Percentiles rank a stretch among this genome's conserved stretches.
Conservation (phyloP, 2,888 invertebrate species). For the Isoperla grammatica region DNA sequence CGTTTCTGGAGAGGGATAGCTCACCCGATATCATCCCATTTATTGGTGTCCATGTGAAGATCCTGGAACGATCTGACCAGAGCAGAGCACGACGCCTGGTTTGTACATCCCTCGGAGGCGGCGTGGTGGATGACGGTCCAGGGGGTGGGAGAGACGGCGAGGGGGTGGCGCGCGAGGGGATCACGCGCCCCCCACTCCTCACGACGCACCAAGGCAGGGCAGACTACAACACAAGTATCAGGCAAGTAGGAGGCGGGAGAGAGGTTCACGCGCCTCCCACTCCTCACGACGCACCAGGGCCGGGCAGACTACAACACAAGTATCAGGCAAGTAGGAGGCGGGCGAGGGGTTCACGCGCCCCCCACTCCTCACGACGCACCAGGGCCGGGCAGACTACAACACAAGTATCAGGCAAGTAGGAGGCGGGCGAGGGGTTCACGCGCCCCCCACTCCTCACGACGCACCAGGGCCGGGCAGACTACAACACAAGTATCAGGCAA, state of each 20-base stretch:
- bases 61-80: constrained; percentile 42
- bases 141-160: constrained; percentile 37
- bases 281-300: constrained; percentile 50
- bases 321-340: constrained; percentile 27
- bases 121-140: constrained; percentile 44
- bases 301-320: constrained; percentile 50
- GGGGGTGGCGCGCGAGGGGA: constrained; percentile 28
- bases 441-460: constrained; percentile 54
- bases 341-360: constrained; percentile 37
- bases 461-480: constrained; percentile 51
- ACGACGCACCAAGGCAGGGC: constrained; percentile 52
- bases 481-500: too few relatives aligned
- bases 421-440: constrained; percentile 34
- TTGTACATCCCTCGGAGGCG: constrained; percentile 38
- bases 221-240: constrained; percentile 36
- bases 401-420: constrained; percentile 26
- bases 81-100: constrained; percentile 36
- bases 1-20: too few relatives aligned
- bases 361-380: constrained; percentile 55
- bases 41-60: constrained; percentile 40
- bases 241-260: constrained; percentile 25
- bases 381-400: constrained; percentile 47
- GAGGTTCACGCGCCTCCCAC: constrained; percentile 49
- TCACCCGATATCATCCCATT: constrained; percentile 43
- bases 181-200: constrained; percentile 51